These are phyloP conservation scores for Onchidella celtica DNA, from an alignment of 2,888 invertebrate species.

Conservation along the genomic window DNA sequence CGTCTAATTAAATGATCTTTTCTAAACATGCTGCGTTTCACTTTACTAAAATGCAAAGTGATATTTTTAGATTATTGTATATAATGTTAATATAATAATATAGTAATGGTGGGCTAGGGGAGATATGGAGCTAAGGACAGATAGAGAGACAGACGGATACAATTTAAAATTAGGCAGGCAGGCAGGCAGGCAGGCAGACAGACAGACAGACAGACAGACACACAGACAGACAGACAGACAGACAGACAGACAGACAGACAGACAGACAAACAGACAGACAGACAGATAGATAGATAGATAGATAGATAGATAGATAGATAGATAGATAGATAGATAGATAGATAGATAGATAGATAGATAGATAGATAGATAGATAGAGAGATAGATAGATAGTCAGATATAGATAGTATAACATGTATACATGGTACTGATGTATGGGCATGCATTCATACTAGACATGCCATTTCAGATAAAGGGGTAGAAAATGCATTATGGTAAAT, in stretches of 20 bases:
- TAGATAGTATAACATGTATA: not conserved
- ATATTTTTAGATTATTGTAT: too few species aligned
- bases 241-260: not conserved
- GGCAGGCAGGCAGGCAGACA: not conserved
- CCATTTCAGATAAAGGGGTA: too few species aligned
- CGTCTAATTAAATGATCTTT: too few species aligned
- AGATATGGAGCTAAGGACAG: too few species aligned
- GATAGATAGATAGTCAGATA: not conserved
- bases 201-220: not conserved
- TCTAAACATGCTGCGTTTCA: too few species aligned
- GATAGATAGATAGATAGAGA: not conserved
- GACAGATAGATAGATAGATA: not conserved
- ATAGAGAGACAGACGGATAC: too few species aligned
- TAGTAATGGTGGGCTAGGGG: too few species aligned
- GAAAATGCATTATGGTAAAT: too few species aligned
- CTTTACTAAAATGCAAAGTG: too few species aligned
- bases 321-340: not conserved
- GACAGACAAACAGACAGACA: not conserved
- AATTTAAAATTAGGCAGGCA: not conserved
- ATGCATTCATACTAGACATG: too few species aligned
- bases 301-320: not conserved
- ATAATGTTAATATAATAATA: too few species aligned
- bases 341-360: not conserved
- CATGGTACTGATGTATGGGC: too few species aligned
- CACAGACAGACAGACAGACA: not conserved